Percentiles rank a stretch among this genome's conserved stretches.
These are phyloP conservation scores for Argynnis bischoffii DNA, from an alignment of 2,888 invertebrate genomes.

Conservation along the genomic window DNA sequence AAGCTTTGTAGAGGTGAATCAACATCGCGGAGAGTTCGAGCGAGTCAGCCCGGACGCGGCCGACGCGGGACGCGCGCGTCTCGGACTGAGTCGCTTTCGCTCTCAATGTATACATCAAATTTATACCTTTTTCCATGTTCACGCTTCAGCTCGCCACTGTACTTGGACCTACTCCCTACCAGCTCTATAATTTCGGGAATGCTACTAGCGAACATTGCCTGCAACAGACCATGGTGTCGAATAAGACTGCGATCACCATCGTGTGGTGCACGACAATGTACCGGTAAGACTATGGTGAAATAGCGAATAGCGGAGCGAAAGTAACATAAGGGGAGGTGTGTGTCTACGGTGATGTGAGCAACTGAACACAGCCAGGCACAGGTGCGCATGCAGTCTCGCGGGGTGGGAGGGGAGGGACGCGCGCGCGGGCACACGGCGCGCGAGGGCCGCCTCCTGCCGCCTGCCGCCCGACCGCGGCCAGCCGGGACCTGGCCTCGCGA, in stretches of 20 bases:
- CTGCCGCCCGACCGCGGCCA: slow-evolving; percentile 50
- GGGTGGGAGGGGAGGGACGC: slow-evolving; percentile 73
- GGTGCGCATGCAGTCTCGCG: slow-evolving; percentile 79
- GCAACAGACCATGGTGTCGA: slow-evolving; percentile 86
- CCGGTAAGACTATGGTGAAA: slow-evolving; percentile 75
- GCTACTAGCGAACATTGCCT: slow-evolving; percentile 99
- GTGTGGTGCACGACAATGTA: slow-evolving; percentile 81
- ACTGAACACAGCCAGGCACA: slow-evolving; percentile 82
- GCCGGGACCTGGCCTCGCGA: slow-evolving; percentile 57
- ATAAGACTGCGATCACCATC: slow-evolving; percentile 76
- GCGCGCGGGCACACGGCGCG: slow-evolving; percentile 45
- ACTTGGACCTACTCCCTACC: slow-evolving; percentile 99
- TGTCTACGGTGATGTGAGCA: slow-evolving; percentile 82
- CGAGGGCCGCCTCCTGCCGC: slow-evolving; percentile 47
- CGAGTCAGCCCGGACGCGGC: slow-evolving; percentile 64
- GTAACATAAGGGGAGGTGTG: slow-evolving; percentile 71
- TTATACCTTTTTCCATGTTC: slow-evolving; percentile 99
- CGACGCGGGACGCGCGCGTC: slow-evolving; percentile 45
- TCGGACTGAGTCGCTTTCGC: slow-evolving; percentile 72
- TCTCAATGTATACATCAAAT: slow-evolving; percentile 75
- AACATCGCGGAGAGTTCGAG: slow-evolving; percentile 69
- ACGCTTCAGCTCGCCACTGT: slow-evolving; percentile 99
- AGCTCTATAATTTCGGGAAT: slow-evolving; percentile 99
- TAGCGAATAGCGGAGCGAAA: slow-evolving; percentile 80
- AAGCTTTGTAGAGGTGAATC: slow-evolving; percentile 77